A percentile compares a stretch with the other conserved stretches of the same genome.
These are phyloP conservation scores for Unio delphinus DNA, from an alignment of 2,888 invertebrate species.

Conservation along the genomic window DNA sequence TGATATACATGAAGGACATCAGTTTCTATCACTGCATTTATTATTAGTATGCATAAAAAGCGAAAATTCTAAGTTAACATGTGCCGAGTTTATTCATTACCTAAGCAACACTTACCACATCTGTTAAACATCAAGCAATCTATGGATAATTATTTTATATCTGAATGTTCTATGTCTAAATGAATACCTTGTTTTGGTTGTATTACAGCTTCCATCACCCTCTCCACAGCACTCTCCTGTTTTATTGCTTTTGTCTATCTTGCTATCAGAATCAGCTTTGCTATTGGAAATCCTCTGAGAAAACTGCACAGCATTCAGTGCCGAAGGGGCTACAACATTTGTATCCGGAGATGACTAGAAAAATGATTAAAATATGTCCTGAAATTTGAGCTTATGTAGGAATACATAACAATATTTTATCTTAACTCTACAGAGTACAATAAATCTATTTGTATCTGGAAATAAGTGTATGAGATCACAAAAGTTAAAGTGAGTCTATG, in stretches of 20 bases:
- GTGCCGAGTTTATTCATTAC: no score
- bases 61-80: no score
- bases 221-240: constrained; percentile 48
- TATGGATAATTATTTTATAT: background rate
- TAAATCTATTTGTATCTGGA: no score
- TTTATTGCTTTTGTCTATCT: constrained; percentile 3
- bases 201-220: constrained; percentile 51
- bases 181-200: constrained; percentile 9
- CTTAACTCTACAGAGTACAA: no score
- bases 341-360: constrained; percentile 59
- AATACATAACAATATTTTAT: no score
- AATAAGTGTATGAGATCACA: no score
- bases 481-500: no score
- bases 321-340: constrained; percentile 54
- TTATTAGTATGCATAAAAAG: no score
- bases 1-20: no score
- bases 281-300: constrained; percentile 44
- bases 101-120: no score
- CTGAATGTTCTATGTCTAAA: background rate
- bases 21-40: no score
- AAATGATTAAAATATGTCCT: background rate
- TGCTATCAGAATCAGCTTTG: constrained; percentile 2
- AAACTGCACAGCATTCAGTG: constrained; percentile 56
- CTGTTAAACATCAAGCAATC: background rate
- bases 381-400: no score